Conservation (phyloP, 1,140 invertebrate genomes). For the Bombus picipes region DNA sequence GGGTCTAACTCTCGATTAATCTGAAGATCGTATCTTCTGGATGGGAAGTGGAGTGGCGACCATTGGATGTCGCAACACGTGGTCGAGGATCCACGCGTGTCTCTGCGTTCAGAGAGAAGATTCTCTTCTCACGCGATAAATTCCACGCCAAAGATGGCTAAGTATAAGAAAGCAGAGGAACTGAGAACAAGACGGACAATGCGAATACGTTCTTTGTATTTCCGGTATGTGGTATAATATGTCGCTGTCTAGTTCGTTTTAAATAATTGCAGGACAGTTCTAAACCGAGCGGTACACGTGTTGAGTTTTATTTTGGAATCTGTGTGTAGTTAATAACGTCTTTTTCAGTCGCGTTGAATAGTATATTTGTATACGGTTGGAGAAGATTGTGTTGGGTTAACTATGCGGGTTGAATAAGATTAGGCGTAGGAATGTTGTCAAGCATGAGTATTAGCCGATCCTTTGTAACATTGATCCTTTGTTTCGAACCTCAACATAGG, state of each 20-base stretch:
- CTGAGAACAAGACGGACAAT: background rate
- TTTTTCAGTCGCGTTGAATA: background rate
- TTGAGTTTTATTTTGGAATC: background rate
- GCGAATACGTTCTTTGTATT: background rate
- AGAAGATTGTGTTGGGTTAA: background rate
- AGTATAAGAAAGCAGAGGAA: background rate
- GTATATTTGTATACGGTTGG: background rate
- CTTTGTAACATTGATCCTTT: background rate
- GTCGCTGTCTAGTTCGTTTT: background rate
- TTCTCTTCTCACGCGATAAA: conserved; percentile 38
- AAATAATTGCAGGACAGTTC: background rate
- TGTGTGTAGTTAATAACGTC: too few species aligned
- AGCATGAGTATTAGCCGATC: background rate
- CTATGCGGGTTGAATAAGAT: background rate
- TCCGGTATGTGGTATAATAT: background rate
- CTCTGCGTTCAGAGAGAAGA: background rate
- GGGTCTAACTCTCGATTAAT: conserved; percentile 36
- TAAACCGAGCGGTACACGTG: background rate
- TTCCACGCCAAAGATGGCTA: conserved; percentile 48
- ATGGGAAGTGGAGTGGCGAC: background rate
- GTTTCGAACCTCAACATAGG: background rate
- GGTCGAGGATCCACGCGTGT: background rate
- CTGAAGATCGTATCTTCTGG: conserved; percentile 42
- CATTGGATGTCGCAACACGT: conserved; percentile 24
- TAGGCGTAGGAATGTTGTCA: background rate